Conservation (phyloP, 2,888 invertebrate species). For the Polyommatus icarus region DNA sequence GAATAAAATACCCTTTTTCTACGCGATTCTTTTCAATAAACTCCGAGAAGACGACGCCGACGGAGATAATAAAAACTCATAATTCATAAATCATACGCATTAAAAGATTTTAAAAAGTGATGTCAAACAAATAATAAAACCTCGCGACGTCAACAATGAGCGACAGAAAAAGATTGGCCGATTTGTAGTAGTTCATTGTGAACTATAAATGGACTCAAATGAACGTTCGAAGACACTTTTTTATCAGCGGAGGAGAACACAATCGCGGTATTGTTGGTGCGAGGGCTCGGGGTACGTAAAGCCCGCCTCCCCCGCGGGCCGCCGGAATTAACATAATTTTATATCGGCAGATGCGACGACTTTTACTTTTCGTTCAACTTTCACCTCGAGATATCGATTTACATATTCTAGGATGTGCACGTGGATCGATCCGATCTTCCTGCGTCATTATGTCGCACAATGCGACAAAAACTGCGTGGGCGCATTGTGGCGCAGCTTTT, state of each 20-base stretch:
- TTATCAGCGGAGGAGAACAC: constrained; percentile 54
- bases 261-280: constrained; percentile 58
- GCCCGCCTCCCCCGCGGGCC: constrained; percentile 56
- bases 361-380: constrained; percentile 79
- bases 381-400: constrained; percentile 74
- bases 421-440: constrained; percentile 61
- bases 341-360: constrained; percentile 67
- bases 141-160: constrained; percentile 55
- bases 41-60: constrained; percentile 23
- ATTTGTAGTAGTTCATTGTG: constrained; percentile 68
- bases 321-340: constrained; percentile 61
- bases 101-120: constrained; percentile 54
- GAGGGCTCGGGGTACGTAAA: constrained; percentile 55
- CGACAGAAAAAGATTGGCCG: constrained; percentile 63
- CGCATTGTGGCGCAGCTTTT: constrained; percentile 65
- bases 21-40: constrained; percentile 24
- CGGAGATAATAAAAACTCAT: constrained; percentile 40
- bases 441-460: constrained; percentile 60
- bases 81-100: constrained; percentile 64
- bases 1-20: constrained; percentile 5
- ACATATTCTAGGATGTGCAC: constrained; percentile 58
- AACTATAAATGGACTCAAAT: constrained; percentile 55
- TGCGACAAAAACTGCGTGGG: constrained; percentile 61
- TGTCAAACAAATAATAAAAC: constrained; percentile 64
- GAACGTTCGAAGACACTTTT: constrained; percentile 57